Conservation (phyloP, 2,888 invertebrate genomes). For the Cetonia aurata region DNA sequence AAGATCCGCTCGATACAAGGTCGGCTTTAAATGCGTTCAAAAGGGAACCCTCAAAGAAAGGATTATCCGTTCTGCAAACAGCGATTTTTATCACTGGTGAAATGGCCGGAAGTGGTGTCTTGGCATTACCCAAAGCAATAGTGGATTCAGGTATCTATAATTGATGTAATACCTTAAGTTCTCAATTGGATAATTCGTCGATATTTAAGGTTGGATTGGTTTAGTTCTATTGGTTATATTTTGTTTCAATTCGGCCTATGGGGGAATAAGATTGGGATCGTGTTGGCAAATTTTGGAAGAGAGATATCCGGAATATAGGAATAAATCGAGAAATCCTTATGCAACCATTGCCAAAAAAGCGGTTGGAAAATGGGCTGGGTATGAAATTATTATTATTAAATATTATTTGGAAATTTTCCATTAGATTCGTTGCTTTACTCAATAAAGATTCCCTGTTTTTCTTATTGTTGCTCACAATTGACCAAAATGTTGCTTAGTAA, state of each 20-base stretch:
- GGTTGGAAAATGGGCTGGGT: constrained; percentile 73
- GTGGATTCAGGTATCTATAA: constrained; percentile 71
- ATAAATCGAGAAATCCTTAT: constrained; percentile 75
- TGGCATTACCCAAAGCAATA: constrained; percentile 76
- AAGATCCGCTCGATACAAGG: constrained; percentile 9
- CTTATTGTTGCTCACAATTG: too few relatives aligned
- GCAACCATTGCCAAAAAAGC: constrained; percentile 76
- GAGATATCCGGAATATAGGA: constrained; percentile 73
- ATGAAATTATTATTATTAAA: constrained; percentile 45
- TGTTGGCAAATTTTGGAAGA: constrained; percentile 80
- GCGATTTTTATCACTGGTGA: constrained; percentile 77
- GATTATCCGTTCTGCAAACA: constrained; percentile 68
- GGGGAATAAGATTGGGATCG: constrained; percentile 75
- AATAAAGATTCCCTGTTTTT: too few relatives aligned
- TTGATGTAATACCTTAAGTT: constrained; percentile 26
- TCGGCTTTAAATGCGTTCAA: background rate
- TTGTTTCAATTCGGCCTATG: constrained; percentile 74
- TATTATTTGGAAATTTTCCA: too few relatives aligned
- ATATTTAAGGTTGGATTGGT: constrained; percentile 75
- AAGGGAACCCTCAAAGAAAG: constrained; percentile 49
- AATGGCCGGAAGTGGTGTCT: constrained; percentile 80
- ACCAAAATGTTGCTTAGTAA: too few relatives aligned
- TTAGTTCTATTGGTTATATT: constrained; percentile 72
- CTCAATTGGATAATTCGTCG: constrained; percentile 2
- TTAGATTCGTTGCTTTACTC: too few relatives aligned